A percentile compares a stretch with the other conserved stretches of the same genome.
Conservation (phyloP, 2,113 vertebrate species). For the Rhombomys opimus region DNA sequence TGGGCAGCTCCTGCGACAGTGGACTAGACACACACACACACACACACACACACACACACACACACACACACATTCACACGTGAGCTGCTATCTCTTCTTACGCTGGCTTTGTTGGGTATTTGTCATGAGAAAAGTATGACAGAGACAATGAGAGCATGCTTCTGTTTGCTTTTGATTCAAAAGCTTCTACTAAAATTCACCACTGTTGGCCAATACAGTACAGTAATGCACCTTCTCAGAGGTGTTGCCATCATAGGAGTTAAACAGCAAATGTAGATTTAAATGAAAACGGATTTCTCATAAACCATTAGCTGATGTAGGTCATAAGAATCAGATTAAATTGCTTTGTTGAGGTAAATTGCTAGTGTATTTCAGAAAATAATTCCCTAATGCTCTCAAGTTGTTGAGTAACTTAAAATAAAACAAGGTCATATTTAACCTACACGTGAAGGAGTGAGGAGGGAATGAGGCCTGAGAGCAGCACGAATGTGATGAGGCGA, state of each 20-base stretch:
- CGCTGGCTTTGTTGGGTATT: background rate
- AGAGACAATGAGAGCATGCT: background rate
- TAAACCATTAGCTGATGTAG: conserved; percentile 62
- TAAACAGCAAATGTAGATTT: conserved; percentile 51
- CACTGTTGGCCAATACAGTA: conserved; percentile 48
- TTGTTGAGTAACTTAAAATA: conserved; percentile 61
- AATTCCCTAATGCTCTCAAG: conserved; percentile 69
- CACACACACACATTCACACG: background rate
- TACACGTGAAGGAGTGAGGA: background rate
- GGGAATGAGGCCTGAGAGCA: background rate
- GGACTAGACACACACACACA: background rate
- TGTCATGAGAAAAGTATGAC: background rate
- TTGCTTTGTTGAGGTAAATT: conserved; percentile 65
- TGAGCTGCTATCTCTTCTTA: background rate
- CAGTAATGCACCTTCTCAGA: conserved; percentile 50
- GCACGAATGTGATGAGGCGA: background rate
- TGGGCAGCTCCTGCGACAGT: background rate
- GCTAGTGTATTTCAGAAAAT: conserved; percentile 71
- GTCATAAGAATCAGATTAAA: conserved; percentile 73
- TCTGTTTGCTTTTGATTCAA: conserved; percentile 55
- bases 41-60: too few relatives aligned
- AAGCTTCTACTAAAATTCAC: conserved; percentile 46
- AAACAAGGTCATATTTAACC: conserved; percentile 76
- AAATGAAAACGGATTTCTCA: conserved; percentile 75
- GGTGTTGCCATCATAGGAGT: background rate